A percentile compares a stretch with the other conserved stretches of the same genome.
These are phyloP conservation scores for Vulpes ferrilata DNA, from an alignment of 2,113 vertebrate species.

Conservation along the genomic window DNA sequence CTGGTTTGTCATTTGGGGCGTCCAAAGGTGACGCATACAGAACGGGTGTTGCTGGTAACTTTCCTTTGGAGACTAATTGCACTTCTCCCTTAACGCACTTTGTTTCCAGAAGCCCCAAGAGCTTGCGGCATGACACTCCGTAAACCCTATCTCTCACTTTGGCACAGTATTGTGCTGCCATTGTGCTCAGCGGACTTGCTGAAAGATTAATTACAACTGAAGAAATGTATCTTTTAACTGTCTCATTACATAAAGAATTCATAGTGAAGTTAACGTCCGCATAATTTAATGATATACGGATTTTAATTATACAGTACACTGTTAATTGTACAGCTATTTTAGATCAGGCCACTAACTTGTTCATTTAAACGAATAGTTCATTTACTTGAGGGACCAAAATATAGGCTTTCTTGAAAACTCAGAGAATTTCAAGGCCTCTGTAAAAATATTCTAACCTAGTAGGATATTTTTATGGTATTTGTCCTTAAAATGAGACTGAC, in stretches of 20 bases:
- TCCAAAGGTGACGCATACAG: constrained; percentile 41
- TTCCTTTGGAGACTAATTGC: constrained; percentile 71
- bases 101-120: constrained; percentile 72
- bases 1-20: constrained; percentile 36
- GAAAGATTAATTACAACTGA: constrained; percentile 81
- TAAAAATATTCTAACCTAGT: constrained; percentile 24
- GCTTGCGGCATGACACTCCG: constrained; percentile 66
- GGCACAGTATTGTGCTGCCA: constrained; percentile 70
- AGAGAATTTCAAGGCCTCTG: constrained; percentile 34
- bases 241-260: constrained; percentile 85
- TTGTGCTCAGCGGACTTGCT: constrained; percentile 71
- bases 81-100: constrained; percentile 61
- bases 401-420: constrained; percentile 60
- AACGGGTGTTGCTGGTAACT: constrained; percentile 62
- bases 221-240: constrained; percentile 82
- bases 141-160: constrained; percentile 66
- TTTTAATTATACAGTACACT: constrained; percentile 81
- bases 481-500: constrained; percentile 37
- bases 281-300: constrained; percentile 76
- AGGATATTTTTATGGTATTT: constrained; percentile 30
- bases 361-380: constrained; percentile 76
- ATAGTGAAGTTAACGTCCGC: constrained; percentile 78
- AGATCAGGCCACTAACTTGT: constrained; percentile 72
- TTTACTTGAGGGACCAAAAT: constrained; percentile 64
- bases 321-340: constrained; percentile 79